Evolutionary conservation across 2,113 vertebrate genomes (phyloP), one percentile per base, ranked within the genome.

Genomic region (Myiozetetes cayanensis): DNA sequence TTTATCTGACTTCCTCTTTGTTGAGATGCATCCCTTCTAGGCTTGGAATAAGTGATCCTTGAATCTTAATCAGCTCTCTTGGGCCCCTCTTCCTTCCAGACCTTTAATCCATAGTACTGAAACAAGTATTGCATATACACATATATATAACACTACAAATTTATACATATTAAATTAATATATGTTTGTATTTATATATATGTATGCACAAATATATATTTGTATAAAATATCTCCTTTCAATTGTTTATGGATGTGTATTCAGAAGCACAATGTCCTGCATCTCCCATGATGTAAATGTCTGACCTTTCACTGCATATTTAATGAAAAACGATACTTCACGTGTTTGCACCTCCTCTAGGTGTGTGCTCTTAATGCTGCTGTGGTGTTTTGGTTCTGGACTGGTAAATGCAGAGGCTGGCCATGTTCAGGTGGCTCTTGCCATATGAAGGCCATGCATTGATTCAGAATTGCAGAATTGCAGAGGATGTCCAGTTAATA

Each of bases 361-460:
- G 2, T n/a, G 5, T 39, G 17, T 55, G 46, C 59, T 83, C 19
- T 43, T 22, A 68, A 27, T n/a, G 31, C 15, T 88, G 50, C 68
- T 46, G 14, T 27, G 49, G 23, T 10, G 4, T n/a, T 62, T 62
- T 58, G 44, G 5, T 70, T 91, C 78, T 67, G n/a, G 30, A 19
- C 25, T 78, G 52, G 6, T 65, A 78, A 74, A 56, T 35, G 70
- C 39, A 55, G 55, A 80, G 46, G 14, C 33, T 63, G 20, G 30
- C 33, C 1, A 1, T n/a, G 3, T 77, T 55, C 47, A 22, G 10
- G 17, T 74, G 56, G 9, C 13, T 84, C 6, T 56, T 90, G 23
- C 31, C 2, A 1, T 28, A 62, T 0, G 0, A 82, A 79, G 13
- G 19, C 30, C 12, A 19, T 44, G 12, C 9, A 2, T 66, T 59